Conservation (phyloP, 2,113 vertebrate genomes). For the Neogale vison region DNA sequence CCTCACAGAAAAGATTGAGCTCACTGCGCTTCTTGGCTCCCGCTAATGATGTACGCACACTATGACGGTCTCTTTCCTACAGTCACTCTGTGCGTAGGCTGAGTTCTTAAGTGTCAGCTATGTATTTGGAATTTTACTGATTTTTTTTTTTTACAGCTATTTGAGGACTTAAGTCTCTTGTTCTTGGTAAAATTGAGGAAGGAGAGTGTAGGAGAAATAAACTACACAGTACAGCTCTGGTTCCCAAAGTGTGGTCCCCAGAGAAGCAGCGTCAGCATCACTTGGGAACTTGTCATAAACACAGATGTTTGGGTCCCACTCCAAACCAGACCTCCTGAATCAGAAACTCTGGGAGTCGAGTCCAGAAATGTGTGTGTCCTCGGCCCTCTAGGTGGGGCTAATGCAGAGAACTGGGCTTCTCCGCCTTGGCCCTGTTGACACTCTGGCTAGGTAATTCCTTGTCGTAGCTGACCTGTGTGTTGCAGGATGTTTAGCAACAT, state of each 20-base stretch:
- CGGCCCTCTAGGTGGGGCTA: not conserved
- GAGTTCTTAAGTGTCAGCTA: not conserved
- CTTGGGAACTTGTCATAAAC: not conserved
- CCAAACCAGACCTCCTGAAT: not conserved
- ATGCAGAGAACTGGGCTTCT: not conserved
- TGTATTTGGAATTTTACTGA: not conserved
- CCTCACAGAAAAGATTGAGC: not conserved
- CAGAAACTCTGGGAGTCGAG: not conserved
- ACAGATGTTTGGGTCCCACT: not conserved
- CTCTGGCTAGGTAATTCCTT: not conserved
- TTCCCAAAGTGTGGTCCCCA: not conserved
- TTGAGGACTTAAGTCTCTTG: not conserved
- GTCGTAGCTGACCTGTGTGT: not conserved
- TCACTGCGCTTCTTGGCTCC: not conserved
- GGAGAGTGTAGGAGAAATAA: not conserved
- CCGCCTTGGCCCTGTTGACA: fast-evolving
- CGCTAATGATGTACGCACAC: not conserved
- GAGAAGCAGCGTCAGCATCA: not conserved
- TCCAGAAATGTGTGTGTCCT: not conserved
- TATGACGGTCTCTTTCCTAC: not conserved
- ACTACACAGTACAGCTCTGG: fast-evolving
- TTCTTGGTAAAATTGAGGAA: not conserved
- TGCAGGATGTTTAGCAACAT: no score
- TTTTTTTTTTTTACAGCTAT: not conserved
- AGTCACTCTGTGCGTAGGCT: not conserved